These are phyloP conservation scores for Sitta carolinensis DNA, from an alignment of 2,797 vertebrate species.

Conservation along the genomic window DNA sequence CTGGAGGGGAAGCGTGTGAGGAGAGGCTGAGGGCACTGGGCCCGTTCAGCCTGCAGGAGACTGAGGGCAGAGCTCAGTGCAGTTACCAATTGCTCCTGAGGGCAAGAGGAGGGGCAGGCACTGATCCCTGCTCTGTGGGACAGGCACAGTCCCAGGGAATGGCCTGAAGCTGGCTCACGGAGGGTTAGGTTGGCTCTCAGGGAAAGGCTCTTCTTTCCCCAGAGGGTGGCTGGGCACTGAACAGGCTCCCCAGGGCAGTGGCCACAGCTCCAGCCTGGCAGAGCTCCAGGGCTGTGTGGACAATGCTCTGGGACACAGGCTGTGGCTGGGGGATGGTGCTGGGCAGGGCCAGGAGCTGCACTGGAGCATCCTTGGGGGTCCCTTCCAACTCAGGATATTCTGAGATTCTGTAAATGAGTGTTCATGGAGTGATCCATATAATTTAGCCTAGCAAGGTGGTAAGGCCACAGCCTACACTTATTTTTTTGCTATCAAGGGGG, in stretches of 20 bases:
- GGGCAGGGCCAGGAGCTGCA: not conserved
- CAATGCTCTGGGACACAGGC: not conserved
- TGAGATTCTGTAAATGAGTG: not conserved
- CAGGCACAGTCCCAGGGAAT: not conserved
- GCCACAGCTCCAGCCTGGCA: not conserved
- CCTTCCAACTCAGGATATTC: not conserved
- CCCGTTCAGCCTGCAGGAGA: not conserved
- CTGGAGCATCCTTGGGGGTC: accelerated
- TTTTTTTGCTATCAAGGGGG: not conserved
- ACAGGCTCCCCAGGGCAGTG: not conserved
- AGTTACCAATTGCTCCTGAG: not conserved
- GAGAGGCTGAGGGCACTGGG: not conserved
- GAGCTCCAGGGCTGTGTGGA: not conserved
- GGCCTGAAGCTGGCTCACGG: not conserved
- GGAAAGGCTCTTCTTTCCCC: not conserved
- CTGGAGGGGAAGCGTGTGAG: not conserved
- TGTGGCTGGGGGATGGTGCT: not conserved
- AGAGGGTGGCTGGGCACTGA: not conserved
- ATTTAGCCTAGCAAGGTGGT: not conserved
- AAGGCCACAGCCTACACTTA: not conserved
- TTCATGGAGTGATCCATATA: not conserved
- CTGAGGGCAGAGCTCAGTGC: not conserved
- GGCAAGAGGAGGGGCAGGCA: not conserved
- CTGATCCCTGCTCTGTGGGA: not conserved
- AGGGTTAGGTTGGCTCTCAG: not conserved